Percentiles rank a stretch among this genome's conserved stretches.
phyloP scores from a whole-genome alignment of 2,888 invertebrate genomes.

The Eupithecia insigniata region DNA sequence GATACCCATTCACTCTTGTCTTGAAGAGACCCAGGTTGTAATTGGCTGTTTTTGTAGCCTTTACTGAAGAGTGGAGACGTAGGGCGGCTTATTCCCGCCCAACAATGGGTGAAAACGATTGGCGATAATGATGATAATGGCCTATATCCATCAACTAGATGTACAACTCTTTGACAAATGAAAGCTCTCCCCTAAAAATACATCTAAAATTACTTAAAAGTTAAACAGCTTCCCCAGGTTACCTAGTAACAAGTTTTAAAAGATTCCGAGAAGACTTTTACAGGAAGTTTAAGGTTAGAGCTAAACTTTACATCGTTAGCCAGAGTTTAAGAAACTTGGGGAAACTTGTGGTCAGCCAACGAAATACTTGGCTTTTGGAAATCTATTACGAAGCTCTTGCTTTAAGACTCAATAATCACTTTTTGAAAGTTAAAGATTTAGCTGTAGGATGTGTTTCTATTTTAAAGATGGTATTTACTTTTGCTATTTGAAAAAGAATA shows the following conservation, averaged over 20 bases:
- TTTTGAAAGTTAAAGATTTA: neutral
- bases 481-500: neutral
- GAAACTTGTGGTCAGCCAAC: constrained; percentile 28
- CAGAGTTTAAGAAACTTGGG: constrained; percentile 25
- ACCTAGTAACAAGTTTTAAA: constrained; percentile 21
- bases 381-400: constrained; percentile 18
- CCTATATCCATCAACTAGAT: no score
- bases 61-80: no score
- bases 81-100: no score
- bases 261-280: constrained; percentile 29
- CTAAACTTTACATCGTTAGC: constrained; percentile 30
- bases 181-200: neutral
- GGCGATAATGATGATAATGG: no score
- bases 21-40: no score
- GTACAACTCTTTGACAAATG: neutral
- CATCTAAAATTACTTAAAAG: constrained; percentile 5
- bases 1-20: no score
- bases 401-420: constrained; percentile 5
- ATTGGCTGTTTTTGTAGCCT: no score
- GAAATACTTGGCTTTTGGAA: constrained; percentile 25
- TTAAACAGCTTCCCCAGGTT: neutral
- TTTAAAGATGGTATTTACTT: neutral
- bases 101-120: no score
- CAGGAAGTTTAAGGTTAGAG: constrained; percentile 20
- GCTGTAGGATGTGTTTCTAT: neutral